Evolutionary conservation across 2,797 vertebrate genomes (phyloP).

Genomic region (Diplodus sargus): DNA sequence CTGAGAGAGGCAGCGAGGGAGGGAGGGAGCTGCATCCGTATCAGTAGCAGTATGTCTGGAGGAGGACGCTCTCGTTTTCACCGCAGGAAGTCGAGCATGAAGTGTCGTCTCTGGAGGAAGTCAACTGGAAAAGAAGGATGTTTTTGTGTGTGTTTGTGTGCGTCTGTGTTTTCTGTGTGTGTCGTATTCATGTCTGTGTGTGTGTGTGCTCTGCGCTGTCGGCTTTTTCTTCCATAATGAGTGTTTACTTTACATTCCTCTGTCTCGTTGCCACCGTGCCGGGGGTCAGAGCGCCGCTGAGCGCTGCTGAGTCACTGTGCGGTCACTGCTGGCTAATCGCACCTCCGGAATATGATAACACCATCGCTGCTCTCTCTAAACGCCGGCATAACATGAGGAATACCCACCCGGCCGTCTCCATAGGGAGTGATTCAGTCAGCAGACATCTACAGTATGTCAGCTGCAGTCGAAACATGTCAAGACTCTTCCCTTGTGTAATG

Average conservation of each 20-base stretch:
- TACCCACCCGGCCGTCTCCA: constrained; percentile 15
- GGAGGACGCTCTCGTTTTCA: constrained; percentile 58
- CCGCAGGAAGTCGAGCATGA: constrained; percentile 53
- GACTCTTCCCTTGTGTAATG: neutral
- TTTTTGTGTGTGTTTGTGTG: constrained; percentile 18
- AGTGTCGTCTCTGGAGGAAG: constrained; percentile 39
- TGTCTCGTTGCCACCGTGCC: constrained; percentile 8
- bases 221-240: constrained; percentile 20
- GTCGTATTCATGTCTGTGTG: neutral
- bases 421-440: constrained; percentile 6
- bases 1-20: neutral
- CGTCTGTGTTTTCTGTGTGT: constrained; percentile 5
- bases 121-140: constrained; percentile 29
- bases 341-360: constrained; percentile 39
- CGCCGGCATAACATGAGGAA: constrained; percentile 9
- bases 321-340: constrained; percentile 46
- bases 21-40: constrained; percentile 1
- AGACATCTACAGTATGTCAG: constrained; percentile 10
- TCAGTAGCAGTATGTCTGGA: constrained; percentile 52
- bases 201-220: neutral
- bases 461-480: neutral
- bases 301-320: constrained; percentile 53
- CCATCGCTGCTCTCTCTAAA: constrained; percentile 6
- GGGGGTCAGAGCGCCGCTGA: constrained; percentile 15
- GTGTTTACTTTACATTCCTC: constrained; percentile 29